Evolutionary conservation across 1,140 invertebrate species (phyloP), one percentile per base, ranked within the genome.

Genomic region (Mycetomoellerius zeteki): DNA sequence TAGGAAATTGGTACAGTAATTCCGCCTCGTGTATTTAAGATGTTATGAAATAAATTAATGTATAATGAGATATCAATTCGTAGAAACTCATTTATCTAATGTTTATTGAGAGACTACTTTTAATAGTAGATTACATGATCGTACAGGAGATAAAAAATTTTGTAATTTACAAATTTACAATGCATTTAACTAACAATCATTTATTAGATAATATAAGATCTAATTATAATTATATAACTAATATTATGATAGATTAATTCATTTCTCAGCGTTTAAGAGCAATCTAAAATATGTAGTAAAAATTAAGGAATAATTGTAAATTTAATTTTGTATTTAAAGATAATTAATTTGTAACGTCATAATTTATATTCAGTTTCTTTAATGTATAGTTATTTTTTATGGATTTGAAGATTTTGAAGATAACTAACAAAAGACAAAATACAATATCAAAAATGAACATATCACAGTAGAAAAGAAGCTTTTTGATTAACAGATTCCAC

Each of bases 241-340:
- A 43, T 24, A 19, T 14, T 1, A 73, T 33, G 19, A 76, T 62
- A 24, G 24, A 60, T 43, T 37, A 43, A 60, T 76, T 47, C 24
- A 62, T 47, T 77, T 62, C 33, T 37, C 7, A 30, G 30, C 7
- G 54, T 6, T 24, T 60, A 62, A 43, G 8, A 62, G 8, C 43
- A 62, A 60, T 60, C 2, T 19, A 37, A 43, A 58, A 58, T 43
- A 60, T 76, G 19, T 76, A 75, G 7, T 60, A 60, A 21, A 43
- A 5, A 60, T 76, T 60, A n/a, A 60, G 16, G 3, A 60, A 43
- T 21, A 72, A 56, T 75, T 54, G 21, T 30, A 8, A 52, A 52
- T 0, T 5, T 69, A 47, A 54, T 62, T 60, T 24, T 43, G 58
- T 3, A 58, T 12, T 58, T 37, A 33, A 58, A 37, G 7, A 37